Conservation (phyloP, 2,888 invertebrate genomes). For the Chorisops tibialis region DNA sequence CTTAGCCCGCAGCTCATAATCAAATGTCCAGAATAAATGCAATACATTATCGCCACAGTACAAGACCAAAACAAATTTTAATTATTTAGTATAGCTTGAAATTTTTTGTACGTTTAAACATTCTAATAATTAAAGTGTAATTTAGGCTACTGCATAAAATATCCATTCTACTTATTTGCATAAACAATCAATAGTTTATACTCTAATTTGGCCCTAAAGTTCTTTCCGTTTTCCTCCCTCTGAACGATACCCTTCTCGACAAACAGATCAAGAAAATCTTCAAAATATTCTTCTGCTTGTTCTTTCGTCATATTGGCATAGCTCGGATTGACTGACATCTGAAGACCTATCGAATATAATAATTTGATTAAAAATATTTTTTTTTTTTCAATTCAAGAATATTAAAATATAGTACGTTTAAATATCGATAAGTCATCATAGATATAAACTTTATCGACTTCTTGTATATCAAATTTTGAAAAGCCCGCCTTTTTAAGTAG, state of each 20-base stretch:
- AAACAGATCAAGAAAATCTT: slow-evolving; percentile 58
- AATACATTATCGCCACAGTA: too few species aligned
- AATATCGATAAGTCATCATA: slow-evolving; percentile 58
- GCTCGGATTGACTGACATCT: slow-evolving; percentile 72
- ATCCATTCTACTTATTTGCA: slow-evolving; percentile 45
- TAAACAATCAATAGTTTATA: slow-evolving; percentile 56
- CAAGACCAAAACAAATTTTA: too few species aligned
- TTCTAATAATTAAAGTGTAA: too few species aligned
- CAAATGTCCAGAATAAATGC: too few species aligned
- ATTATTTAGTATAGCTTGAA: too few species aligned
- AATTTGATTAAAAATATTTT: too few species aligned
- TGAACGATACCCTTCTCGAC: slow-evolving; percentile 52
- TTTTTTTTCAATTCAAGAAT: not conserved
- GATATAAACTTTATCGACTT: slow-evolving; percentile 57
- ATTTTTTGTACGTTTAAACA: too few species aligned
- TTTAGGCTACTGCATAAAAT: too few species aligned
- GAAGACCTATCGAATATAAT: slow-evolving; percentile 39
- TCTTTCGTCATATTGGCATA: slow-evolving; percentile 59
- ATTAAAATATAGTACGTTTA: too few species aligned
- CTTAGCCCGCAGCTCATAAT: too few species aligned
- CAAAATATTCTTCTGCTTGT: slow-evolving; percentile 59
- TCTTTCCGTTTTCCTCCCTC: slow-evolving; percentile 50
- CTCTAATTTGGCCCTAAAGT: slow-evolving; percentile 52
- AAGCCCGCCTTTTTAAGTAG: slow-evolving; percentile 62
- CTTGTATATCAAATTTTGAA: slow-evolving; percentile 57